Percentiles rank a stretch among this genome's conserved stretches.
phyloP scores from a whole-genome alignment of 2,888 invertebrate species.

The Rosalia funebris region DNA sequence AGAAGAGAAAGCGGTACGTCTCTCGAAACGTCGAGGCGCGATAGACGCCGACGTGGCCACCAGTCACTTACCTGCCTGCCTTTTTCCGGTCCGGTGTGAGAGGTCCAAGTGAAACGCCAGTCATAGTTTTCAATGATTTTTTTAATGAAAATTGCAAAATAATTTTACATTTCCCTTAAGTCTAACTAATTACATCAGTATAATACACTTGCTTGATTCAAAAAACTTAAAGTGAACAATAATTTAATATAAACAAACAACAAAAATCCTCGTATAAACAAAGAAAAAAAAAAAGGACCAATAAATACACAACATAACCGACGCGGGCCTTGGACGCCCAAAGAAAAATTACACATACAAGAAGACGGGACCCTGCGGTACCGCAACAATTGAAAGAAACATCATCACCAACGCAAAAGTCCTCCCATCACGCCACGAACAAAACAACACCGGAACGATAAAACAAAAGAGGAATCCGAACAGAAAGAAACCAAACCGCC shows the following conservation, averaged over 20 bases:
- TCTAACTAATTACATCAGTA: conserved; percentile 53
- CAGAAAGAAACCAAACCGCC: not conserved
- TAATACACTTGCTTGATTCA: conserved; percentile 48
- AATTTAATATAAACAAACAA: conserved; percentile 51
- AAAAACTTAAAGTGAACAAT: conserved; percentile 50
- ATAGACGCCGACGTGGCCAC: no score
- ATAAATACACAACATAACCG: conserved; percentile 38
- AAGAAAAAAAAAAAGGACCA: conserved; percentile 20
- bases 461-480: conserved; percentile 2
- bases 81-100: no score
- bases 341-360: not conserved
- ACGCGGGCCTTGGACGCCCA: conserved; percentile 17
- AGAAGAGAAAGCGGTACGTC: no score
- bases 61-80: no score
- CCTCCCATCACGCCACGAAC: not conserved
- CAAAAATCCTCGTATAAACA: conserved; percentile 32
- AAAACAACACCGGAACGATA: not conserved
- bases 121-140: conserved; percentile 39
- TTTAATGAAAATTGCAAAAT: conserved; percentile 60
- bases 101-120: no score
- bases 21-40: no score
- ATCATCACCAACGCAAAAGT: not conserved
- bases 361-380: no score
- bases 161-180: conserved; percentile 55
- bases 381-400: not conserved